phyloP scores from a whole-genome alignment of 2,113 vertebrate genomes.

The Bos indicus region DNA sequence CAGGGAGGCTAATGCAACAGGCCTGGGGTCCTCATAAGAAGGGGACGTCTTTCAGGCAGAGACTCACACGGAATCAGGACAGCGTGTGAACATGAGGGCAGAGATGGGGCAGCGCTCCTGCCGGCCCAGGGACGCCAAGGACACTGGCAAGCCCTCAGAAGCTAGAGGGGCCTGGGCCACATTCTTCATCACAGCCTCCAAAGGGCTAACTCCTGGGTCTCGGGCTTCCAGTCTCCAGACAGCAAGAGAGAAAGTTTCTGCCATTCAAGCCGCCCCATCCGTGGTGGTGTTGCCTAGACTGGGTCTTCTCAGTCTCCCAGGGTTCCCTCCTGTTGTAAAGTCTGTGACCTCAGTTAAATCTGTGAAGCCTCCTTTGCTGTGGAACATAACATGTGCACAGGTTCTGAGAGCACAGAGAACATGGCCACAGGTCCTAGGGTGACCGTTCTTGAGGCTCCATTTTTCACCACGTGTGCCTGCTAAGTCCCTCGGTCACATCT shows the following conservation, averaged over 20 bases:
- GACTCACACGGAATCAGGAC: not conserved
- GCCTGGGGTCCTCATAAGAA: not conserved
- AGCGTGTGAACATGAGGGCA: accelerated
- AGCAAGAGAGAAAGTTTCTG: accelerated
- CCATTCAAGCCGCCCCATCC: accelerated
- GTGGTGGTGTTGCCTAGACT: not conserved
- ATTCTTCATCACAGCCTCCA: accelerated
- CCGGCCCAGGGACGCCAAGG: accelerated
- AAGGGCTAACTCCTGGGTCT: not conserved
- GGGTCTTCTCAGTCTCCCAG: too few species aligned
- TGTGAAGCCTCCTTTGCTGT: accelerated
- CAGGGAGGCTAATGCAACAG: too few species aligned
- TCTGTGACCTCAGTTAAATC: too few species aligned
- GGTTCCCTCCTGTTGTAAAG: too few species aligned
- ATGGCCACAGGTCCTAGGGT: accelerated
- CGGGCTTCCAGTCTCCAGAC: accelerated
- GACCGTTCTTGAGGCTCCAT: accelerated
- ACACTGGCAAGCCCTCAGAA: not conserved
- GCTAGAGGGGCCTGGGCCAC: not conserved
- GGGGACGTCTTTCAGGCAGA: accelerated
- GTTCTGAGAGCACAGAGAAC: not conserved
- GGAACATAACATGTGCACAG: not conserved
- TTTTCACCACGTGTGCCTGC: not conserved
- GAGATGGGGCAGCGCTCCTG: too few species aligned
- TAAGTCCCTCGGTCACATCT: accelerated